These are phyloP conservation scores for Nomada hirtipes DNA, from an alignment of 2,888 invertebrate species.

Conservation along the genomic window DNA sequence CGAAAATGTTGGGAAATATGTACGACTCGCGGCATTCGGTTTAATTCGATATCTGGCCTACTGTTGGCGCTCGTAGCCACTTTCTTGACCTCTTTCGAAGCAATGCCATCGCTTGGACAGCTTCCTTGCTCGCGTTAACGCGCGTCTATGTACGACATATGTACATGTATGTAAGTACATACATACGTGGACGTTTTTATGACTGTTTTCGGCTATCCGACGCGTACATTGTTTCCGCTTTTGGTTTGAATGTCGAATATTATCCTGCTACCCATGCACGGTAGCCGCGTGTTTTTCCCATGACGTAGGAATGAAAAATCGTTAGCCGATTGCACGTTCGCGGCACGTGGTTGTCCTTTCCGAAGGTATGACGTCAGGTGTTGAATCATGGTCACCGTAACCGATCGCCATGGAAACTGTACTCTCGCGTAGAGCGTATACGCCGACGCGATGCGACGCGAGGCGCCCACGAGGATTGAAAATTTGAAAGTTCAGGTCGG, in stretches of 20 bases:
- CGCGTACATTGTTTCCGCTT: not conserved
- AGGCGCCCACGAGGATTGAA: conserved; percentile 71
- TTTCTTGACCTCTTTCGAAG: not conserved
- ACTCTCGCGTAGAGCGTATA: conserved; percentile 40
- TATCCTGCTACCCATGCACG: not conserved
- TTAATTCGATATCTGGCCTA: not conserved
- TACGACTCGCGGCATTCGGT: not conserved
- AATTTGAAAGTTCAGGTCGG: conserved; percentile 43
- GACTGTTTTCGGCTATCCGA: no score
- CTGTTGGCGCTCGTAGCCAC: not conserved
- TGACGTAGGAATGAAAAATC: not conserved
- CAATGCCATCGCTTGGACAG: not conserved
- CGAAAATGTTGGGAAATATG: not conserved
- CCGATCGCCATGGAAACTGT: conserved; percentile 63
- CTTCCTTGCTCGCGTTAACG: no score
- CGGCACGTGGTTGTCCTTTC: conserved; percentile 51
- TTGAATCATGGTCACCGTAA: conserved; percentile 70
- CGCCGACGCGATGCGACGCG: conserved; percentile 13
- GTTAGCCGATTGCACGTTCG: conserved; percentile 5
- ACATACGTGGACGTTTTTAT: no score
- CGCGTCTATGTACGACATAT: no score
- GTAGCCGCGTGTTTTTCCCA: not conserved
- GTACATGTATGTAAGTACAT: no score
- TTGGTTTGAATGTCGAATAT: not conserved
- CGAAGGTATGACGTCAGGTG: conserved; percentile 58